Percentiles rank a stretch among this genome's conserved stretches.
These are phyloP conservation scores for Dioctria rufipes DNA, from an alignment of 2,888 invertebrate genomes.

Conservation along the genomic window DNA sequence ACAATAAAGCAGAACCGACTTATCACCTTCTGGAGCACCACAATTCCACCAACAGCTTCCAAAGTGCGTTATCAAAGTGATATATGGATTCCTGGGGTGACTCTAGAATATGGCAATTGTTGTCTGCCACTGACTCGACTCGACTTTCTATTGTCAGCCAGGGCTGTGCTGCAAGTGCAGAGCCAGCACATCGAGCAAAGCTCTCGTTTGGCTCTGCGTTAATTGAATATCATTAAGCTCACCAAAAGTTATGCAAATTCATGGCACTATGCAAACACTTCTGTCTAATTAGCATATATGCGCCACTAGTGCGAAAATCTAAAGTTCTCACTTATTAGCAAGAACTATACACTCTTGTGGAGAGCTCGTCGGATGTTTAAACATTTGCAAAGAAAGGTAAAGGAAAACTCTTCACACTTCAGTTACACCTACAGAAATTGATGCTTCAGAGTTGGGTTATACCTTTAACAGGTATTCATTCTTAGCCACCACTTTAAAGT, in stretches of 20 bases:
- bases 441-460: no score
- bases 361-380: neutral
- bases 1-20: conserved; percentile 49
- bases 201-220: conserved; percentile 42
- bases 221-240: conserved; percentile 57
- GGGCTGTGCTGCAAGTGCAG: conserved; percentile 19
- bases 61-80: conserved; percentile 56
- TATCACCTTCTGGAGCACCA: conserved; percentile 55
- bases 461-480: no score
- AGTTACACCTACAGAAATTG: conserved; percentile 2
- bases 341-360: conserved; percentile 28
- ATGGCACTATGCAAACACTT: conserved; percentile 55
- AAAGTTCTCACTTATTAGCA: neutral
- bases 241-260: conserved; percentile 55
- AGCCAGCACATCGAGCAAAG: conserved; percentile 22
- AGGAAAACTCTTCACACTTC: conserved; percentile 18
- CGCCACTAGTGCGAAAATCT: neutral
- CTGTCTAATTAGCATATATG: conserved; percentile 56
- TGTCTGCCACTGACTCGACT: conserved; percentile 20
- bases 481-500: no score
- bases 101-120: conserved; percentile 38
- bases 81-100: conserved; percentile 54
- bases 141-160: conserved; percentile 33
- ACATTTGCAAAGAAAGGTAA: conserved; percentile 14
- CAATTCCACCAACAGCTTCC: neutral